Conservation (phyloP, 2,888 invertebrate species). For the Drosophila incognita region DNA sequence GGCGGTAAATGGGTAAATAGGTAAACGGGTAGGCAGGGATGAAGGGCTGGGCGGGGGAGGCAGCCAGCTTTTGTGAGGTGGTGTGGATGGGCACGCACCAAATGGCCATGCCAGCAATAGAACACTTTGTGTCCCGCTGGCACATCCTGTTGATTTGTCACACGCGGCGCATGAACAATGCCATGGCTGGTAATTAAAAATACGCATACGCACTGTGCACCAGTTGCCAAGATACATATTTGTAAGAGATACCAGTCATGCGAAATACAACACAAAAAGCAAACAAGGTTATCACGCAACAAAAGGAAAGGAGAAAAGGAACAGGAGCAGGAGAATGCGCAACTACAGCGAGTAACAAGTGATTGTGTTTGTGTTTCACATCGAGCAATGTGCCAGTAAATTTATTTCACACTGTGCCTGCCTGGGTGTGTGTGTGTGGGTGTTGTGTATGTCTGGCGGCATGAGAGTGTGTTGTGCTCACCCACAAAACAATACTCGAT, state of each 20-base stretch:
- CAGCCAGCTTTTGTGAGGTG: background rate
- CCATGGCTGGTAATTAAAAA: slow-evolving; percentile 60
- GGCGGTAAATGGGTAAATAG: background rate
- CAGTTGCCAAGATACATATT: slow-evolving; percentile 4
- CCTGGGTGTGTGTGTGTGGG: background rate
- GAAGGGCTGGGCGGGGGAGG: background rate
- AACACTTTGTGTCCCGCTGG: slow-evolving; percentile 33
- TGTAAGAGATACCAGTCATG: slow-evolving; percentile 3
- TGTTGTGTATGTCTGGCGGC: background rate
- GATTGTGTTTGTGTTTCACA: slow-evolving; percentile 45
- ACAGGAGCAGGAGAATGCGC: slow-evolving; percentile 11
- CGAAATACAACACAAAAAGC: slow-evolving; percentile 3
- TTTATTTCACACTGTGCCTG: slow-evolving; percentile 12
- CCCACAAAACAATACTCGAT: slow-evolving; percentile 35
- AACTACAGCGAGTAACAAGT: slow-evolving; percentile 53
- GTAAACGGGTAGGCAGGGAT: background rate
- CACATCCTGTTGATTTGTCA: slow-evolving; percentile 71
- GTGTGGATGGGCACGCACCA: slow-evolving; percentile 47
- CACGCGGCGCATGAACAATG: slow-evolving; percentile 68
- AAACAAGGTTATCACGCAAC: slow-evolving; percentile 5
- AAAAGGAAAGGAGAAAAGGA: background rate
- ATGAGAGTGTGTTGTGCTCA: slow-evolving; percentile 31
- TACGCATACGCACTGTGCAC: slow-evolving; percentile 61
- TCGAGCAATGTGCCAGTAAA: slow-evolving; percentile 18
- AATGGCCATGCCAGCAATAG: slow-evolving; percentile 52